Percentiles rank a stretch among this genome's conserved stretches.
These are phyloP conservation scores for Gasterosteus aculeatus DNA, from an alignment of 2,113 vertebrate species.

Conservation along the genomic window DNA sequence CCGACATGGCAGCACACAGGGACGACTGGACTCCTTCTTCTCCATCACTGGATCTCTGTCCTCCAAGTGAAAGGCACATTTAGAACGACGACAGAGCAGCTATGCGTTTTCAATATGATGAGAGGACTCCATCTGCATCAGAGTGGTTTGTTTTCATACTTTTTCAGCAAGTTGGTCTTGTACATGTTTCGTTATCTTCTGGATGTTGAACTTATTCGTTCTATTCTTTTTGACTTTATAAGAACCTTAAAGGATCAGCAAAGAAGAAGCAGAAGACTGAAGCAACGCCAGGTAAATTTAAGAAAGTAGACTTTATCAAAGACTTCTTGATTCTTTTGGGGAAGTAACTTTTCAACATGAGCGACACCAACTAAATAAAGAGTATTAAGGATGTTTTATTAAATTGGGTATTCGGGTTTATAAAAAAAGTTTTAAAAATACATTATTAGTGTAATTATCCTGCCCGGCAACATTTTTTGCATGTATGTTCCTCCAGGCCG, in stretches of 20 bases:
- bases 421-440: no score
- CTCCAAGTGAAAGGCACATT: slow-evolving; percentile 89
- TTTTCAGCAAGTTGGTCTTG: neutral
- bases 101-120: neutral
- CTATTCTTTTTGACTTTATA: slow-evolving; percentile 24
- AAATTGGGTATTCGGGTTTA: no score
- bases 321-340: no score
- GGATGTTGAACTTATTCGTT: neutral
- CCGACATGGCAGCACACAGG: slow-evolving; percentile 94
- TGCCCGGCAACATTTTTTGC: no score
- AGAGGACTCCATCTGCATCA: neutral
- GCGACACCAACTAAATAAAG: neutral
- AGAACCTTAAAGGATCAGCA: slow-evolving; percentile 85
- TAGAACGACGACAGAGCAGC: neutral
- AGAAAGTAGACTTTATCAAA: slow-evolving; percentile 77
- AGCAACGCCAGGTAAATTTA: slow-evolving; percentile 79
- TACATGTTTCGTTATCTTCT: neutral
- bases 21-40: slow-evolving; percentile 95
- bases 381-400: no score
- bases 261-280: slow-evolving; percentile 91
- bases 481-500: no score
- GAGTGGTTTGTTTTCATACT: neutral
- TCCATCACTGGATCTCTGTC: slow-evolving; percentile 93
- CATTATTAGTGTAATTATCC: no score
- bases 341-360: neutral